Conservation (phyloP, 1,140 invertebrate species). For the Dinoponera quadriceps region DNA sequence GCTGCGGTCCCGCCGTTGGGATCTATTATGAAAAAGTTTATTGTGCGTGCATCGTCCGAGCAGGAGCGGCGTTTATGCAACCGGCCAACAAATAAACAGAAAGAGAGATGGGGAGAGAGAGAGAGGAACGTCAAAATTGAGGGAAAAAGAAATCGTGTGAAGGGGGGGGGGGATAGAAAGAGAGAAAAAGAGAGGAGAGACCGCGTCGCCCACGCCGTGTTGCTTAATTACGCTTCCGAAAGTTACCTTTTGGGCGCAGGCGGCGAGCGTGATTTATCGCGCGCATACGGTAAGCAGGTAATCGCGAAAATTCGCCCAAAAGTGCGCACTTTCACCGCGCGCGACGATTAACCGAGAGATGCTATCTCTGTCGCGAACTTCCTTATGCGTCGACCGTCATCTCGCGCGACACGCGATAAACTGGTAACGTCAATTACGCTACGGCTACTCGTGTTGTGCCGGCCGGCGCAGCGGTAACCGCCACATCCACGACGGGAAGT, state of each 20-base stretch:
- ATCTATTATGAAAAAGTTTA: conserved; percentile 49
- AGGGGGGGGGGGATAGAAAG: too few species aligned
- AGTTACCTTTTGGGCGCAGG: conserved; percentile 47
- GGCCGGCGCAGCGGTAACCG: background rate
- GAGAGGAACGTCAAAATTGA: background rate
- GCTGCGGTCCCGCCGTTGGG: background rate
- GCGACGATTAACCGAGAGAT: conserved; percentile 39
- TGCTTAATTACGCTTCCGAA: conserved; percentile 65
- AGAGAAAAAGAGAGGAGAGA: background rate
- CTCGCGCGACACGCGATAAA: conserved; percentile 49
- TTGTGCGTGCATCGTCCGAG: background rate
- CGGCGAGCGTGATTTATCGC: conserved; percentile 62
- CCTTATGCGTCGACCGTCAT: conserved; percentile 57
- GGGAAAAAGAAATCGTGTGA: background rate
- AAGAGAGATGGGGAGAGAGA: too few species aligned
- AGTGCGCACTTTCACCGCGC: conserved; percentile 57
- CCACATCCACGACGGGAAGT: conserved; percentile 60
- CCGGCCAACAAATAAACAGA: background rate
- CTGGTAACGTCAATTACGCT: conserved; percentile 61
- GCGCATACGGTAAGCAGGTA: conserved; percentile 7
- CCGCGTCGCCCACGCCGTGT: conserved; percentile 32
- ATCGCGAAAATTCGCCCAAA: conserved; percentile 63
- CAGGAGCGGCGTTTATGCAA: background rate
- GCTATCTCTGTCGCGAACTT: conserved; percentile 60
- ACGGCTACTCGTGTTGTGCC: conserved; percentile 1